A percentile compares a stretch with the other conserved stretches of the same genome.
phyloP scores from a whole-genome alignment of 2,888 invertebrate species.

The Harpalus rubripes region DNA sequence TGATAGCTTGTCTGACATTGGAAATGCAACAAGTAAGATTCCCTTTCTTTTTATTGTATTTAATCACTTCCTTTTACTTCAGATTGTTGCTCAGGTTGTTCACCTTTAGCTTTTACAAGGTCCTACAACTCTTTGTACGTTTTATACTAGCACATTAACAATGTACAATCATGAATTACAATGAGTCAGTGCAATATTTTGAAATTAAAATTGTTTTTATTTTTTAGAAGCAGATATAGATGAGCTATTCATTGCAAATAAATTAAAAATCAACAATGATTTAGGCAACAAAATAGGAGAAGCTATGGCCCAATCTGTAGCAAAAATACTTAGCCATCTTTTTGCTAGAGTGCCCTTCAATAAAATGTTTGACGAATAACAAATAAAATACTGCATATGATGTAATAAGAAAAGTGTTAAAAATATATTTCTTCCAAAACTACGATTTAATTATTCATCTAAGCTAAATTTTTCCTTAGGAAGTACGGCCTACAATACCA shows the following conservation, averaged over 20 bases:
- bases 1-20: not conserved
- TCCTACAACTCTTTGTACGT: not conserved
- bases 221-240: not conserved
- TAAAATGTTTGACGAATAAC: conserved; percentile 22
- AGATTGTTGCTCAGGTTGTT: not conserved
- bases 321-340: not conserved
- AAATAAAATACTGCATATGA: not conserved
- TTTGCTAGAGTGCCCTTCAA: conserved; percentile 14
- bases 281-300: not conserved
- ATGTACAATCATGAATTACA: no score
- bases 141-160: no score
- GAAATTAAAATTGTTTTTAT: no score
- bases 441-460: no score
- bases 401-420: not conserved
- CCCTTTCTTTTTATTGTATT: not conserved
- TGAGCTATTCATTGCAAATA: not conserved
- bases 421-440: no score
- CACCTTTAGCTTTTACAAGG: not conserved
- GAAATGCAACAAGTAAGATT: conserved; percentile 2
- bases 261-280: not conserved
- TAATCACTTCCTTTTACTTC: not conserved
- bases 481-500: no score
- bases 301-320: not conserved
- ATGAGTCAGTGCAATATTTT: no score
- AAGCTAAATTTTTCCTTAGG: no score